Evolutionary conservation across 2,113 vertebrate species (phyloP), one percentile per base, ranked within the genome.

Genomic region (Dicrurus megarhynchus): DNA sequence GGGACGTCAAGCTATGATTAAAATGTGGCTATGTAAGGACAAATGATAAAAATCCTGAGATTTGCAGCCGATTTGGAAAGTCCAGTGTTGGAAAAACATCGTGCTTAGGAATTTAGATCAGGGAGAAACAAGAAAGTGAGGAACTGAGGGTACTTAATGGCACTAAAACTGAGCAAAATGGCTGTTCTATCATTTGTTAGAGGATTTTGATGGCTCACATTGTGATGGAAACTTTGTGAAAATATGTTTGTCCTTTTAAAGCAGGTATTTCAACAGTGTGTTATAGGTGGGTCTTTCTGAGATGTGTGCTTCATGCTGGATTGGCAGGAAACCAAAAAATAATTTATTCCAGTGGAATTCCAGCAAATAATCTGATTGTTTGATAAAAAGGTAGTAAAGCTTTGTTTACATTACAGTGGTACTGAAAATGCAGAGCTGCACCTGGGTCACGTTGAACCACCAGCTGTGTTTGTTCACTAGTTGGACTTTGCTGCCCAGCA

Each of bases 391-490:
- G 21, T 26, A 18, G 14, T 37, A 23, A 63, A 70, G 33, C 39
- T 96, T 41, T 78, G 52, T 69, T 42, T 50, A 16, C 5, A 1
- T 63, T 53, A 11, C 53, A 69, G 47, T 24, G 44, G 12, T 19
- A 11, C 11, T 64, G 41, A 33, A 59, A 80, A 20, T 19, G 55
- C 83, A 53, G 24, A 76, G 46, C 49, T 53, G 68, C 71, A 24
- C 19, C 22, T 8, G 0, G 0, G 0, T 26, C 3, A 2, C 1
- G 14, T 16, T 55, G 47, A 59, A 13, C 35, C 49, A 7, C 21
- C n/a, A 10, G 27, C 39, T 63, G 33, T 73, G 59, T 57, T 47
- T 67, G 64, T 33, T 49, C 53, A 24, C 39, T 46, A 68, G 0
- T 12, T 30, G 69, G 65, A 21, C 52, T 74, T 59, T 64, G 76